A percentile compares a stretch with the other conserved stretches of the same genome.
Conservation (phyloP, 1,140 invertebrate species). For the Pachyrhynchus sulphureomaculatus region DNA sequence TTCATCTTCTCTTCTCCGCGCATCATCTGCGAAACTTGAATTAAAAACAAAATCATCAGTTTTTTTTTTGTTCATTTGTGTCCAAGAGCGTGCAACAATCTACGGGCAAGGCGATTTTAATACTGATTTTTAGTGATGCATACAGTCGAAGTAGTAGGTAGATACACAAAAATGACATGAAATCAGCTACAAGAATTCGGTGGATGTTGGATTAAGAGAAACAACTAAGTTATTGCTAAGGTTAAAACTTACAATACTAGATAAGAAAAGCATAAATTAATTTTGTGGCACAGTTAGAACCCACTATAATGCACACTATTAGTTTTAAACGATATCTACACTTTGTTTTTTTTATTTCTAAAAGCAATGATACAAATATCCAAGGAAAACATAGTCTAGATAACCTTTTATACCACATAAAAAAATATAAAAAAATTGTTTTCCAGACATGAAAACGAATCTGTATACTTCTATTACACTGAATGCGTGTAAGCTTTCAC, state of each 20-base stretch:
- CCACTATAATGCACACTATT: slow-evolving; percentile 12
- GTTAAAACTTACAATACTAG: slow-evolving; percentile 1
- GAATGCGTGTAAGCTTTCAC: too few relatives aligned
- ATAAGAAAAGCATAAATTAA: slow-evolving; percentile 3
- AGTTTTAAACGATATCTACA: too few relatives aligned
- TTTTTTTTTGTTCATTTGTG: slow-evolving; percentile 1
- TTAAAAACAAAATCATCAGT: slow-evolving; percentile 22
- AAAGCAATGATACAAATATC: too few relatives aligned
- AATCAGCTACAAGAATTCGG: slow-evolving; percentile 5
- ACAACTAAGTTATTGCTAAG: slow-evolving; percentile 4
- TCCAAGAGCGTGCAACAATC: slow-evolving; percentile 16
- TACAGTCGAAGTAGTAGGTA: slow-evolving; percentile 16
- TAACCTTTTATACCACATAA: too few relatives aligned
- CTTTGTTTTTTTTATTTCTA: too few relatives aligned
- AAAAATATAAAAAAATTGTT: too few relatives aligned
- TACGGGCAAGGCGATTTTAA: slow-evolving; percentile 20
- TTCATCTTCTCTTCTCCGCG: neutral
- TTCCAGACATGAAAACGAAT: too few relatives aligned
- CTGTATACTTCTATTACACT: too few relatives aligned
- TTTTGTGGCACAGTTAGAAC: slow-evolving; percentile 5
- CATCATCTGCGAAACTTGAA: slow-evolving; percentile 21
- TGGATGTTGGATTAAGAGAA: slow-evolving; percentile 10
- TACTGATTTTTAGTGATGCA: slow-evolving; percentile 27
- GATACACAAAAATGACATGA: slow-evolving; percentile 16
- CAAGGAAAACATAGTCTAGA: too few relatives aligned